Evolutionary conservation across 2,797 vertebrate species (phyloP).

Genomic region (Kryptolebias ocellatus): DNA sequence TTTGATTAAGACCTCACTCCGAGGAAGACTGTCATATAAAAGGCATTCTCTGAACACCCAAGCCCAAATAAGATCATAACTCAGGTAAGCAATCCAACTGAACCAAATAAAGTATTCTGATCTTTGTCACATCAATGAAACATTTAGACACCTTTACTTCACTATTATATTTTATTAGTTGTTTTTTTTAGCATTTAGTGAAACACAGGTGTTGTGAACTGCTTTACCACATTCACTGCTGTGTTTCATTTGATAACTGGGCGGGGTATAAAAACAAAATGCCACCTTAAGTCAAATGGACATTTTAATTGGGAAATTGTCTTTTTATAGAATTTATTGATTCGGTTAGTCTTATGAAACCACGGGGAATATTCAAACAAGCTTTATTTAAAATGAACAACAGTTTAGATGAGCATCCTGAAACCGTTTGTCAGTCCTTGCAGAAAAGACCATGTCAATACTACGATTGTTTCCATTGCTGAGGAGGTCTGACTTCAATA

Average conservation of each 20-base stretch:
- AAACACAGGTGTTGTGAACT: background rate
- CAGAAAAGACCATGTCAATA: no score
- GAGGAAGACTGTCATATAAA: background rate
- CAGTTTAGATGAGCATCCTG: background rate
- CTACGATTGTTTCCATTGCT: background rate
- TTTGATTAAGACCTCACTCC: background rate
- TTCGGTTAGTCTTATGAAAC: no score
- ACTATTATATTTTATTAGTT: background rate
- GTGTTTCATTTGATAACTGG: background rate
- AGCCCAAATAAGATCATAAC: background rate
- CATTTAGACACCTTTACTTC: background rate
- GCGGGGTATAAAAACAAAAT: background rate
- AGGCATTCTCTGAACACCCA: background rate
- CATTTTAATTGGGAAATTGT: background rate
- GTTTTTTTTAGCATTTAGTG: background rate
- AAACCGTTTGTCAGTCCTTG: background rate
- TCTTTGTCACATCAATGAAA: background rate
- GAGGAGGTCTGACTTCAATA: conserved; percentile 15
- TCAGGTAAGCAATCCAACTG: background rate
- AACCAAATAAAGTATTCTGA: background rate
- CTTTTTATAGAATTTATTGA: no score
- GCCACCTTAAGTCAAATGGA: conserved; percentile 30
- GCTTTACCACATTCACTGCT: background rate
- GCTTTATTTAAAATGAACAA: background rate
- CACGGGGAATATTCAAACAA: background rate